A percentile compares a stretch with the other conserved stretches of the same genome.
Conservation (phyloP, 2,797 vertebrate species). For the Periophthalmus magnuspinnatus region DNA sequence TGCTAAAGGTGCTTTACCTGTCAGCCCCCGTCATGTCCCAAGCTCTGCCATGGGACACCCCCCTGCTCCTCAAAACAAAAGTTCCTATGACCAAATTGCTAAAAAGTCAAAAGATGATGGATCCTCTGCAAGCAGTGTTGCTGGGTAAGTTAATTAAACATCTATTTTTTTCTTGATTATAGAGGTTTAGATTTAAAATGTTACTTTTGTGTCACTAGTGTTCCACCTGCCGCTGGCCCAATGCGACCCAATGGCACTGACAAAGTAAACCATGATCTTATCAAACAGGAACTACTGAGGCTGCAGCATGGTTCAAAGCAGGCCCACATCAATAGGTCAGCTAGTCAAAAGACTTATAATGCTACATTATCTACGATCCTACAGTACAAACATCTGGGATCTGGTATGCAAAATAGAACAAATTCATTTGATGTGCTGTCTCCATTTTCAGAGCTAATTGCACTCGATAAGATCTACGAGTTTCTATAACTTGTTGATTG, state of each 20-base stretch:
- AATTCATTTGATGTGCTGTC: neutral
- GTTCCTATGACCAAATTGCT: constrained; percentile 82
- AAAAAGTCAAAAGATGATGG: constrained; percentile 64
- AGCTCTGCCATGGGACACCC: constrained; percentile 29
- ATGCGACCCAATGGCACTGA: constrained; percentile 74
- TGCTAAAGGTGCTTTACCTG: constrained; percentile 72
- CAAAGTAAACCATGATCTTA: constrained; percentile 67
- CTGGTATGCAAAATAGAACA: neutral
- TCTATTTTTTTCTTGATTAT: neutral
- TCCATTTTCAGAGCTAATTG: neutral
- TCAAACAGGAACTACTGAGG: constrained; percentile 86
- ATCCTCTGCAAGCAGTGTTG: constrained; percentile 45
- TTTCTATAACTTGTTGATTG: neutral
- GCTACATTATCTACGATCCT: neutral
- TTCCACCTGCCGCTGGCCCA: constrained; percentile 69
- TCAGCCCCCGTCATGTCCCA: constrained; percentile 37
- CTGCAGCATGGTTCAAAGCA: constrained; percentile 81
- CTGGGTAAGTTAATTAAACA: constrained; percentile 39
- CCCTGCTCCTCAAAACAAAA: constrained; percentile 62
- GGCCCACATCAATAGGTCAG: constrained; percentile 65
- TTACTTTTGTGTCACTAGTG: constrained; percentile 33
- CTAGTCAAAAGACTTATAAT: neutral
- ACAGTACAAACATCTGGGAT: neutral
- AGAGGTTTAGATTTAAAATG: neutral
- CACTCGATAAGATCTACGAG: neutral